Percentiles rank a stretch among this genome's conserved stretches.
Evolutionary conservation across 30 jellyfish, hydroid and myxozoan species (phyloP).

Genomic region (Hydractinia echinata): DNA sequence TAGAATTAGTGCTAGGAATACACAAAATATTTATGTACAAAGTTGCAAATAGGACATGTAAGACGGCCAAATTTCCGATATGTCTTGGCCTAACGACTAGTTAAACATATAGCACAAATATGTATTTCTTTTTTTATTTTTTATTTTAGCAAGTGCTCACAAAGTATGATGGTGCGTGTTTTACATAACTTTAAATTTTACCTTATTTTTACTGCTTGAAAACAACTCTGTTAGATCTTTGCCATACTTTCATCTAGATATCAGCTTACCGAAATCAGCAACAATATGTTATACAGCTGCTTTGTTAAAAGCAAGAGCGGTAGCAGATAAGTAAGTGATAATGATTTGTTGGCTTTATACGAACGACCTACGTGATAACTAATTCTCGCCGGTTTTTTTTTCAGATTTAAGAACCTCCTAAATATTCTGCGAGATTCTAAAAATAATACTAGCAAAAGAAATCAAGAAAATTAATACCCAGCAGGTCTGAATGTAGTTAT

Average conservation of each 20-base stretch:
- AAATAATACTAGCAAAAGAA: too few relatives aligned
- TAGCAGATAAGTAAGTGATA: slow-evolving; percentile 59
- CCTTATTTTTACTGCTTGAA: background rate
- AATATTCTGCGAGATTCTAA: too few relatives aligned
- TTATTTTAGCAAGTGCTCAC: slow-evolving; percentile 93
- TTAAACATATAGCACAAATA: background rate
- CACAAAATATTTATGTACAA: too few relatives aligned
- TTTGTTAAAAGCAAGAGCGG: slow-evolving; percentile 89
- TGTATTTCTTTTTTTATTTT: background rate
- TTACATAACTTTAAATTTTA: background rate
- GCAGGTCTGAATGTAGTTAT: background rate
- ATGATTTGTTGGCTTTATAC: background rate
- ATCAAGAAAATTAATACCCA: background rate
- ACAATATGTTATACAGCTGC: slow-evolving; percentile 97
- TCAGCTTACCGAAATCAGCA: slow-evolving; percentile 95
- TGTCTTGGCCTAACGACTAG: background rate
- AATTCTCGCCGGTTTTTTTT: too few relatives aligned
- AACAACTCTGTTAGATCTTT: background rate
- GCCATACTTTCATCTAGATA: slow-evolving; percentile 38
- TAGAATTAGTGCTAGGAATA: too few relatives aligned
- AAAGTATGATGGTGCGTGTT: slow-evolving; percentile 82
- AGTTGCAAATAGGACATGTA: too few relatives aligned
- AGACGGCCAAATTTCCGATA: too few relatives aligned
- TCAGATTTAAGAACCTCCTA: too few relatives aligned
- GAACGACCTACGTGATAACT: too few relatives aligned